Percentiles rank a stretch among this genome's conserved stretches.
phyloP scores from a whole-genome alignment of 2,888 invertebrate species.

The Mystacides longicornis region DNA sequence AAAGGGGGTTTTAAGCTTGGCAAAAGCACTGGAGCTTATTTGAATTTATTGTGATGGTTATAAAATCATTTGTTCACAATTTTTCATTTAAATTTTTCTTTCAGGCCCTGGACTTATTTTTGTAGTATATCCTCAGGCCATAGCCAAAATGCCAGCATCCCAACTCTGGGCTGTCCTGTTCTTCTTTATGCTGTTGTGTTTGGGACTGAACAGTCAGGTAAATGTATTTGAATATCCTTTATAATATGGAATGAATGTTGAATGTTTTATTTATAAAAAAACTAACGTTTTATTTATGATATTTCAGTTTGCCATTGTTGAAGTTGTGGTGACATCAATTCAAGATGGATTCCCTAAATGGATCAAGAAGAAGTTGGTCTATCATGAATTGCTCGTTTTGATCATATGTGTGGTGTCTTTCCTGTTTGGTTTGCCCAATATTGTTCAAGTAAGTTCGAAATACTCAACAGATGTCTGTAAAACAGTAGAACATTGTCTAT shows the following conservation, averaged over 20 bases:
- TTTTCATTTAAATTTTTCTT: slow-evolving; percentile 17
- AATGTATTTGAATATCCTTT: no score
- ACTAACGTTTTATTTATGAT: not conserved
- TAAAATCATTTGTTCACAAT: no score
- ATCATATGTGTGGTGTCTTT: slow-evolving; percentile 77
- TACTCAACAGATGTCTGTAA: no score
- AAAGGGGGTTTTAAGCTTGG: no score
- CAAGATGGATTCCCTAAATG: slow-evolving; percentile 87
- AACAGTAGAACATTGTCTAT: no score
- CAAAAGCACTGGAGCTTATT: no score
- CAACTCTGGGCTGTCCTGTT: slow-evolving; percentile 84
- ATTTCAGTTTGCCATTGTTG: slow-evolving; percentile 85
- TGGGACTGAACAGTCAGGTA: slow-evolving; percentile 84
- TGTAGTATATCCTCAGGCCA: slow-evolving; percentile 88
- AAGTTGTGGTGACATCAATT: slow-evolving; percentile 88
- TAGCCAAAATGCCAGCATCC: slow-evolving; percentile 87
- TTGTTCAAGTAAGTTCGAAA: slow-evolving; percentile 63
- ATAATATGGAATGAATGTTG: no score
- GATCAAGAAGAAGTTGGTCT: slow-evolving; percentile 74
- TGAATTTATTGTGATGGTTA: no score
- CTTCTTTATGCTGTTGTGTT: slow-evolving; percentile 84
- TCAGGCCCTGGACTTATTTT: slow-evolving; percentile 81
- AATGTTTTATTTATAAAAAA: not conserved
- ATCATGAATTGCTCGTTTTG: slow-evolving; percentile 80
- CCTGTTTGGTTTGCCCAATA: slow-evolving; percentile 78